Evolutionary conservation across 2,888 invertebrate species (phyloP), one percentile per base, ranked within the genome.

Genomic region (Gari tellinella): DNA sequence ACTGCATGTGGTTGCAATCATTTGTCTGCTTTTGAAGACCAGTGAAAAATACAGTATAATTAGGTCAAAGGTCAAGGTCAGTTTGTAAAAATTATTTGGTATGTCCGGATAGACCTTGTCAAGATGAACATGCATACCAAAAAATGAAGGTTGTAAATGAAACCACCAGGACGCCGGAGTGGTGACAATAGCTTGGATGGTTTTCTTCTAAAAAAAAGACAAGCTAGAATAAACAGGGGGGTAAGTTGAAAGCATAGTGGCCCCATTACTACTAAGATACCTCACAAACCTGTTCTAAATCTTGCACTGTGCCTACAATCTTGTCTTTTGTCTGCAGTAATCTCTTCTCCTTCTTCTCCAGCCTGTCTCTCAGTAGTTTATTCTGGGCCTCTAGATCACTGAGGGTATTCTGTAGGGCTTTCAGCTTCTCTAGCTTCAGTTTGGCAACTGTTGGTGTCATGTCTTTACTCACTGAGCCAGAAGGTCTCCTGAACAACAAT

Each of bases 371-470:
- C 48, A 78, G 31, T 19, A 73, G 52, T 60, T 67, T 78, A 49
- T 78, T 78, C 53, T 78, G 70, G 19, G 73, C 73, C 51, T 78
- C 78, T n/a, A 74, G 51, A 23, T 74, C 70, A 40, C 25, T 25
- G 12, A 78, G 68, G 15, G 45, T 53, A 40, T 64, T 70, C 45
- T 70, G 23, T 0, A 78, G 43, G 5, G 61, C 70, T 37, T 78
- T 65, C 23, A 78, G 45, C 26, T 78, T 73, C 25, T 72, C 66
- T 43, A 43, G 52, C 41, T 74, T 78, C 23, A 78, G 51, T 8
- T 26, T 26, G 2, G 61, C 64, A 12, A 58, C 41, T 10, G 63
- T 60, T 23, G 70, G 48, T 5, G 60, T 14, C 14, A 62, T 41
- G 43, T 78, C 78, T 43, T 52, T 15, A 3, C 41, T 21, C n/a